These are phyloP conservation scores for Toxostoma redivivum DNA, from an alignment of 2,113 vertebrate species.

Conservation along the genomic window DNA sequence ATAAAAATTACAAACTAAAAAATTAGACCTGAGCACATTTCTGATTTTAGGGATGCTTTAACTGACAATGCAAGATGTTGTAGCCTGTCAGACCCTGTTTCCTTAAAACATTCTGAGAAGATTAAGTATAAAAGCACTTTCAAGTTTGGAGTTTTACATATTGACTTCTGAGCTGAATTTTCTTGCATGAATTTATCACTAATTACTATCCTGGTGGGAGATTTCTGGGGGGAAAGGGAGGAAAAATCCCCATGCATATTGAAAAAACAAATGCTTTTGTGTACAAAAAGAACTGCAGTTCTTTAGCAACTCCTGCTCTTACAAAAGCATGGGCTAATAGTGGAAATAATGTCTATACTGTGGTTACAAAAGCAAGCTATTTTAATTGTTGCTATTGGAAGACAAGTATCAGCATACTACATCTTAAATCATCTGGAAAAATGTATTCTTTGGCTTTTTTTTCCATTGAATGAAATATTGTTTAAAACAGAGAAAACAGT, in stretches of 20 bases:
- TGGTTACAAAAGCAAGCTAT: constrained; percentile 13
- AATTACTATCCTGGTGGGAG: neutral
- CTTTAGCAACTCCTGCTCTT: neutral
- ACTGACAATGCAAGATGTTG: neutral
- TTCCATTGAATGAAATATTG: constrained; percentile 30
- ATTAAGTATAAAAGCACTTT: neutral
- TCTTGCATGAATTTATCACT: neutral
- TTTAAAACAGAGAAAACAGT: constrained; percentile 20
- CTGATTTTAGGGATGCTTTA: neutral
- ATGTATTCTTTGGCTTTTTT: constrained; percentile 47
- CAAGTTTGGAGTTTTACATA: fast-evolving
- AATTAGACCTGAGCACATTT: neutral
- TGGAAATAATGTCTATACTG: neutral
- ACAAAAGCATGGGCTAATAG: neutral
- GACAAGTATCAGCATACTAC: constrained; percentile 36
- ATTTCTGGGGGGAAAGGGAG: neutral
- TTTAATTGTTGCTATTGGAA: constrained; percentile 62
- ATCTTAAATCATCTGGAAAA: constrained; percentile 54
- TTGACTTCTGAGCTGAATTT: neutral
- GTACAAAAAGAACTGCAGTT: neutral
- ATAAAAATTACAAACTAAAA: neutral
- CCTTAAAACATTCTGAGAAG: neutral
- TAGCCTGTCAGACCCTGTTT: neutral
- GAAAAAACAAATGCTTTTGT: neutral
- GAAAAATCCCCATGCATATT: neutral